Percentiles rank a stretch among this genome's conserved stretches.
These are phyloP conservation scores for Megaceryle alcyon DNA, from an alignment of 2,797 vertebrate genomes.

Conservation along the genomic window DNA sequence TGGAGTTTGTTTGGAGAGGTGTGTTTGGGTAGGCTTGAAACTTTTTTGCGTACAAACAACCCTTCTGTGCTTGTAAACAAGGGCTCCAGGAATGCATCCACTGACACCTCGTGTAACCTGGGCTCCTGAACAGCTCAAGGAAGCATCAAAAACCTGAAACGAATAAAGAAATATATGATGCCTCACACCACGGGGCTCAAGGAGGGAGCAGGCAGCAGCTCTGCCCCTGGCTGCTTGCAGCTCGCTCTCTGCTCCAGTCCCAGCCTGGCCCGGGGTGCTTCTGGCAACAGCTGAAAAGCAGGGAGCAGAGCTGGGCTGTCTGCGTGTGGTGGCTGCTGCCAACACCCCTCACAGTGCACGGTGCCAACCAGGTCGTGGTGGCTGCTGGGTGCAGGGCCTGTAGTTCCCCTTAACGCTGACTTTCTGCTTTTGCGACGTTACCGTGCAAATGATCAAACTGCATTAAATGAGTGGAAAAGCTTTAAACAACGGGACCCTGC, in stretches of 20 bases:
- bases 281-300: rapidly evolving
- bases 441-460: not conserved
- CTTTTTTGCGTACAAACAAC: rapidly evolving
- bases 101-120: not conserved
- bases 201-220: not conserved
- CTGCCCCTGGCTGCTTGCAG: not conserved
- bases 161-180: rapidly evolving
- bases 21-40: not conserved
- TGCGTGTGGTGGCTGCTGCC: rapidly evolving
- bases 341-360: rapidly evolving
- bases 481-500: rapidly evolving
- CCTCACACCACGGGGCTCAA: rapidly evolving
- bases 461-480: rapidly evolving
- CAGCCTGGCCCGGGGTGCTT: not conserved
- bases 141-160: rapidly evolving
- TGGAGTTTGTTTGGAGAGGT: rapidly evolving
- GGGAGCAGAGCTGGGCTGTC: not conserved
- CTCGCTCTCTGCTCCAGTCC: too few species aligned
- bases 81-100: rapidly evolving
- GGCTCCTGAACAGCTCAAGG: rapidly evolving
- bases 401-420: rapidly evolving
- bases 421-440: not conserved
- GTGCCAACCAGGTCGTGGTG: not conserved
- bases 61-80: not conserved
- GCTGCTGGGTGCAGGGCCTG: not conserved